Evolutionary conservation across 2,888 invertebrate species (phyloP).

Genomic region (Stegana nigrithorax): DNA sequence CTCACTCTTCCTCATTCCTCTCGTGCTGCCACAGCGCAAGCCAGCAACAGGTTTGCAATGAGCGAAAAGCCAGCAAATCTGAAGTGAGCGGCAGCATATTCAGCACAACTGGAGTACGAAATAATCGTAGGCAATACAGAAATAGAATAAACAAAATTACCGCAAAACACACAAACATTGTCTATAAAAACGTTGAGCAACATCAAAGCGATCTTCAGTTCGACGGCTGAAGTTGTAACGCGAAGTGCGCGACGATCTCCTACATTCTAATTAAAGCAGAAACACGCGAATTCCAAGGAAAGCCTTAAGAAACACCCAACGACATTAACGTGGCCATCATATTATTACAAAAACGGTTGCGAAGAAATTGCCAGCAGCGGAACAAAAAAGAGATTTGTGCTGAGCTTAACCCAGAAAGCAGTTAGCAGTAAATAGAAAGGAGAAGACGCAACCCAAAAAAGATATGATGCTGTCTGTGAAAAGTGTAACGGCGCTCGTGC

Average conservation of each 20-base stretch:
- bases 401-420: conserved; percentile 1
- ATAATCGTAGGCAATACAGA: no score
- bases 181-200: not conserved
- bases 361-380: no score
- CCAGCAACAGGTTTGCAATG: not conserved
- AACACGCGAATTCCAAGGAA: no score
- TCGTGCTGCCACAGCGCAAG: not conserved
- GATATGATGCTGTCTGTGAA: not conserved
- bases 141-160: no score
- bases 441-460: not conserved
- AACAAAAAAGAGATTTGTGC: not conserved
- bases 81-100: not conserved
- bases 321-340: no score
- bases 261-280: no score
- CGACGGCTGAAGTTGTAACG: not conserved
- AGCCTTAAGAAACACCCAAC: no score
- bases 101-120: no score
- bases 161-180: no score
- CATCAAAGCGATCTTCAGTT: conserved; percentile 11
- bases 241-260: not conserved
- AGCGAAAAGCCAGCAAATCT: not conserved
- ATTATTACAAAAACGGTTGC: no score
- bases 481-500: conserved; percentile 14
- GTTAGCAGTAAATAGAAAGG: not conserved
- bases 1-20: no score